Conservation (phyloP, 2,113 vertebrate species). For the Hystrix cristata region DNA sequence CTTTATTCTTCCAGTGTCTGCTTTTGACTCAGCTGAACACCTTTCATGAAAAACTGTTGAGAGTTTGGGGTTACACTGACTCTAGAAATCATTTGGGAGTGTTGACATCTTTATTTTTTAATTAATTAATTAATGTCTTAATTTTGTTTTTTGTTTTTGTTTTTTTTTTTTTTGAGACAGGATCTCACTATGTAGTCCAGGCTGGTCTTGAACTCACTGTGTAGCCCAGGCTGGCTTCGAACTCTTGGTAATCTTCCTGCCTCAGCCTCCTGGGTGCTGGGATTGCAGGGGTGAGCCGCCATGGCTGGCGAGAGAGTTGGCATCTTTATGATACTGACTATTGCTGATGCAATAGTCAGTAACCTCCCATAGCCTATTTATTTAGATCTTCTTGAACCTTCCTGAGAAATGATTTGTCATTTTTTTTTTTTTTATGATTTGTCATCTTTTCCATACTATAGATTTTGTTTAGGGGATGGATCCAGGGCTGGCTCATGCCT, state of each 20-base stretch:
- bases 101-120: not conserved
- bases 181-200: not conserved
- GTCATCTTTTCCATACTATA: not conserved
- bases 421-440: not conserved
- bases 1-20: not conserved
- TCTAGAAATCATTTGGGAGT: not conserved
- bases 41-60: not conserved
- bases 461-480: not conserved
- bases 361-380: not conserved
- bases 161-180: not conserved
- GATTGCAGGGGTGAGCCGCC: not conserved
- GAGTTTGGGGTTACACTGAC: not conserved
- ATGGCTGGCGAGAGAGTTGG: not conserved
- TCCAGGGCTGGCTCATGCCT: not conserved
- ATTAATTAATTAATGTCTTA: too few species aligned
- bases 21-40: not conserved
- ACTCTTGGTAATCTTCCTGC: not conserved
- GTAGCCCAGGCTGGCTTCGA: too few species aligned
- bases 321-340: not conserved
- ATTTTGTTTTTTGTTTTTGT: too few species aligned
- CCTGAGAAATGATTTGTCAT: not conserved
- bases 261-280: not conserved
- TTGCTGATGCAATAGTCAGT: not conserved
- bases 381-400: not conserved
- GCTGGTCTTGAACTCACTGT: not conserved